Base-by-base conservation (phyloP, 2,113 vertebrate species). In the Notechis scutatus region DNA sequence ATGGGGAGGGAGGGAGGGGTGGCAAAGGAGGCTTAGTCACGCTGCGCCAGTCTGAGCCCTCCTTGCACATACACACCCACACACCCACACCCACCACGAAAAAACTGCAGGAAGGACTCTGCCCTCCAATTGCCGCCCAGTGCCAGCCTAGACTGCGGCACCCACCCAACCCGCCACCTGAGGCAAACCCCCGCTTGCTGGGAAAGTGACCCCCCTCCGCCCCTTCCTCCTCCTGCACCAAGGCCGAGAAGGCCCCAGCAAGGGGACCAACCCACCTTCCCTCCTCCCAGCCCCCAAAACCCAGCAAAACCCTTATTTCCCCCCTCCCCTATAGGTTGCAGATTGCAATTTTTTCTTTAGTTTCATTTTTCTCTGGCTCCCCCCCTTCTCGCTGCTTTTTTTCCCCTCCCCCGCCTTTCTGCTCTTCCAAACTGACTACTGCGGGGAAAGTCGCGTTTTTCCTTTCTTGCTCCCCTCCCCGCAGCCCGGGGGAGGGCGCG, bases 161-260 rank as follows among this genome's bases (percentile, higher is more conserved):
- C n/a, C 20, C 54, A 1, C 23, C 2, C 7, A 4, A 4, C 15
- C 7, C 34, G 0, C 12, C 0, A 7, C 0, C 0, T 39, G 1
- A 81, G 2, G 1, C 34, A 54, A 23, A 2, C 1, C 47, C 42
- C n/a, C 55, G 7, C 52, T 45, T 9, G 85, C 85, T 23, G 47
- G 47, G 47, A 42, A 42, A 42, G 23, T 26, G 45, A 47, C 39
- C 20, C 85, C 85, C 56, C 15, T 24, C 85, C 21, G 1, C 85
- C 42, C 24, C 85, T 14, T 50, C 42, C 85, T n/a, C 85, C 45
- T 86, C 85, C 85, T 45, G 45, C 45, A 29, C 47, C 39, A 50
- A 50, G 85, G 11, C 18, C 23, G 42, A 47, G 29, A 9, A 15
- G 64, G 64, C 3, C 11, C 1, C 61, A 64, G 61, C 26, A 50